Base-by-base conservation (phyloP, 2,113 vertebrate species). In the Siniperca knerii region DNA sequence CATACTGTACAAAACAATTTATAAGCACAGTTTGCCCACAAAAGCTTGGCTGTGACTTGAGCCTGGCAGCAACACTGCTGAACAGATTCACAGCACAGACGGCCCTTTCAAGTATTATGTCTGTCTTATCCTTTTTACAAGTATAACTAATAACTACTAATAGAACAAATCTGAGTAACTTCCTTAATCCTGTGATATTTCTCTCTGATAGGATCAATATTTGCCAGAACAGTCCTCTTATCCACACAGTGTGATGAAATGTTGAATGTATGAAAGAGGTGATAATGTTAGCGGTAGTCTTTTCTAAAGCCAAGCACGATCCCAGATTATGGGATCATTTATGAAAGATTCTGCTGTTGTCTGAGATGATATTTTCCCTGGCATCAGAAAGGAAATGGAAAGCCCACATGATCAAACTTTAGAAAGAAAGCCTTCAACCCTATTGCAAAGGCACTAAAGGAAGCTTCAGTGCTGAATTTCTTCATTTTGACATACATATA, bases 261-360 rank as follows among this genome's bases (percentile, higher is more conserved):
- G 90, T 82, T 87, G 81, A 89, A 86, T 66, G 74, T 83, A 83
- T 79, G 64, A 83, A 73, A 78, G 75, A 85, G 80, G 79, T 75
- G 90, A 91, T 88, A 81, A 81, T 81, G 84, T 87, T 85, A 89
- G 86, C 85, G 68, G 64, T 48, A 67, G 79, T 87, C 83, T 76
- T 84, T 92, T 82, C 67, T 83, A 79, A 90, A 92, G 77, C 90
- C 75, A 77, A 81, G 89, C 92, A 92, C 68, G 83, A 88, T 85
- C 86, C 62, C 83, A 91, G 92, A 92, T 92, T 89, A 94, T 82
- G 67, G 83, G 87, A 92, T 92, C 93, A 90, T 89, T 91, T 83
- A 54, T 83, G 85, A 84, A 73, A 82, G 79, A 91, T 89, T 85
- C 80, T 66, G 65, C 60, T 85, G 81, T 82, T 87, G 83, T 86